phyloP scores from a whole-genome alignment of 2,797 vertebrate genomes.

The Poeciliopsis presidionis region DNA sequence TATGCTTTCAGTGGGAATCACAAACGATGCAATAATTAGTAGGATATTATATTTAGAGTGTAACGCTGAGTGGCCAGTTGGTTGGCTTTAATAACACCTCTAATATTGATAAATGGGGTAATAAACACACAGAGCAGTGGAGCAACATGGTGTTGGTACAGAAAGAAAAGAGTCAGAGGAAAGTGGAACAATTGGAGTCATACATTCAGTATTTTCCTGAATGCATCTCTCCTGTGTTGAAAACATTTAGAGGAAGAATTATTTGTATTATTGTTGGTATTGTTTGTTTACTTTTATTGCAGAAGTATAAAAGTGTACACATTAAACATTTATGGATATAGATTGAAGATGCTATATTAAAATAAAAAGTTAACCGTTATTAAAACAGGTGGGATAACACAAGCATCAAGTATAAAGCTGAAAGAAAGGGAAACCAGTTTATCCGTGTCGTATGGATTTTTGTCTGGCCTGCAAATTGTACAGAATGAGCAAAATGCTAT shows the following conservation, averaged over 20 bases:
- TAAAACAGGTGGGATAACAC: not conserved
- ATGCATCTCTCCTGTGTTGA: not conserved
- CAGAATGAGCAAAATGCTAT: not conserved
- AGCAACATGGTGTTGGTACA: not conserved
- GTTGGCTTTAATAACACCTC: not conserved
- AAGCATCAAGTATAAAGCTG: not conserved
- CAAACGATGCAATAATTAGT: not conserved
- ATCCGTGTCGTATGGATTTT: not conserved
- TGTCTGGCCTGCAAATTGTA: not conserved
- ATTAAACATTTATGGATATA: not conserved
- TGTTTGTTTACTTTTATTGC: not conserved
- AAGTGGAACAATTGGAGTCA: not conserved
- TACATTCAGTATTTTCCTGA: not conserved
- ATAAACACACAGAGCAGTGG: not conserved
- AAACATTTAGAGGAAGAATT: no score
- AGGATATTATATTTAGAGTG: not conserved
- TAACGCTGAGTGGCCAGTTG: not conserved
- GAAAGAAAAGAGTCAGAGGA: not conserved
- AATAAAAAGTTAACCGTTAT: not conserved
- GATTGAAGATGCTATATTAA: not conserved
- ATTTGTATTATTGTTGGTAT: not conserved
- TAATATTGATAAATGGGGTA: not conserved
- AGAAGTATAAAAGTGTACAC: not conserved
- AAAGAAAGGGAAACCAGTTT: not conserved
- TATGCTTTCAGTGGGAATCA: not conserved